Conservation (phyloP, 2,797 vertebrate species). For the Sebastes aleutianus region DNA sequence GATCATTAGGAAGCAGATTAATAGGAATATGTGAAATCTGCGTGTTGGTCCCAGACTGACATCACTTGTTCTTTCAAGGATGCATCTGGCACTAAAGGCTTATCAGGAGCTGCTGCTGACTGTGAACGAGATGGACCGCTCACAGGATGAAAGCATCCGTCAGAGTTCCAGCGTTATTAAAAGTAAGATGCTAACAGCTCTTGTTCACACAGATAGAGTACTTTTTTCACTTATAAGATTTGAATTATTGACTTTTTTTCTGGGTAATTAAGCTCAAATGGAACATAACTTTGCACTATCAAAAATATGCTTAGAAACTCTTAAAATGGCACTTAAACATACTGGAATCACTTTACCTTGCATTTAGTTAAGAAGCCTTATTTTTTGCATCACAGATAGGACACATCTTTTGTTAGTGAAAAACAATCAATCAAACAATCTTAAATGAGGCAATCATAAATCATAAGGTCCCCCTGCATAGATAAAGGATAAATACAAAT, state of each 20-base stretch:
- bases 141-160: constrained; percentile 84
- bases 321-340: too few relatives aligned
- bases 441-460: too few relatives aligned
- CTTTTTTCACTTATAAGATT: background rate
- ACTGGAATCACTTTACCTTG: too few relatives aligned
- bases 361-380: too few relatives aligned
- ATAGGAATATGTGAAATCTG: background rate
- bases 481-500: too few relatives aligned
- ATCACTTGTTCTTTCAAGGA: constrained; percentile 76
- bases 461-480: too few relatives aligned
- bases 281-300: background rate
- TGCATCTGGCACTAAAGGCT: constrained; percentile 95
- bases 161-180: constrained; percentile 93
- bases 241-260: background rate
- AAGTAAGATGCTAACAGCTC: constrained; percentile 78
- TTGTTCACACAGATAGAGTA: background rate
- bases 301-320: too few relatives aligned
- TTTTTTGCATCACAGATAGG: too few relatives aligned
- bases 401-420: too few relatives aligned
- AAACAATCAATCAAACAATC: too few relatives aligned
- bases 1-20: background rate
- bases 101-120: constrained; percentile 95
- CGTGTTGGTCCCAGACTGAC: background rate
- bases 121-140: constrained; percentile 93
- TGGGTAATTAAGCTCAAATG: background rate